Evolutionary conservation across 2,113 vertebrate species (phyloP), one percentile per base, ranked within the genome.

Genomic region (Ctenomys sociabilis): DNA sequence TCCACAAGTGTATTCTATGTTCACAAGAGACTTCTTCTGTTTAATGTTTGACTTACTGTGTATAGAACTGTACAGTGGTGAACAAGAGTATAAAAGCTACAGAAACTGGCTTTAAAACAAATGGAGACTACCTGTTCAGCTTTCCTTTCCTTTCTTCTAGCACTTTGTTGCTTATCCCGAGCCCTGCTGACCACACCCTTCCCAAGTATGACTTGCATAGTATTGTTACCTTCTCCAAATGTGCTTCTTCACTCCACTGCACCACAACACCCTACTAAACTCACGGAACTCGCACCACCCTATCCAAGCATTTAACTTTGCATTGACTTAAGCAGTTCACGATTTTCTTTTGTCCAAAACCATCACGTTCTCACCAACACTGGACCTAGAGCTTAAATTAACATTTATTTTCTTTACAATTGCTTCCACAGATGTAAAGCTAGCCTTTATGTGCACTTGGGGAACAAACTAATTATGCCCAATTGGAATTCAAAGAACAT

Each of bases 111-210:
- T 86, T 91, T 54, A 88, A 89, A 84, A 59, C 13, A 89, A 37
- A 22, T 82, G 52, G 24, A 45, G 32, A 16, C 28, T 85, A 92
- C 86, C 30, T 72, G 24, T 19, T 95, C 16, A 59, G 21, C 21
- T 85, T 78, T 82, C 63, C 63, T 92, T 61, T 37, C 85, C 66
- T 66, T 77, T 77, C n/a, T 68, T 91, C 3, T 88, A 91, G 92
- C 8, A 73, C 40, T 73, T 63, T 88, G 7, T 64, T n/a, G 49
- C 22, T 85, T 84, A 40, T 12, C 21, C 8, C 54, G 45, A 70
- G 86, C 77, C 7, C 37, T 88, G 10, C 91, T 94, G 90, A 87
- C 96, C 96, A 97, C 94, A 95, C 96, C 95, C 96, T 95, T 96
- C 72, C 84, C n/a, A 85, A 88, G 88, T 14, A 72, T n/a, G n/a